Evolutionary conservation across 2,888 invertebrate species (phyloP).

Genomic region (Plagiodera versicolora): DNA sequence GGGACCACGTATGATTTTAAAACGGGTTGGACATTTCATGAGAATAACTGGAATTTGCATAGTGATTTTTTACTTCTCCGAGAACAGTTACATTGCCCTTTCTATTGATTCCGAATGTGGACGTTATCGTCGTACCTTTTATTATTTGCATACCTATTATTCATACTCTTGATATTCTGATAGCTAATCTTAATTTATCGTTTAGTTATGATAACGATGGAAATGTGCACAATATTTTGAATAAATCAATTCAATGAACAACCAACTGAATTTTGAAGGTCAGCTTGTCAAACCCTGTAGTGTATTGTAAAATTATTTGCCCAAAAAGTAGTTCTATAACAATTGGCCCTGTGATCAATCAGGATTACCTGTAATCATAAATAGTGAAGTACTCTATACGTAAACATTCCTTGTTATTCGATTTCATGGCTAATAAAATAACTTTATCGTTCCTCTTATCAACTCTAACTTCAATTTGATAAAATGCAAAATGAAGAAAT

Average conservation of each 20-base stretch:
- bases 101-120: conserved; percentile 21
- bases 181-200: conserved; percentile 17
- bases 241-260: too few relatives aligned
- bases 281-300: neutral
- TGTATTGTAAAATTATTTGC: too few relatives aligned
- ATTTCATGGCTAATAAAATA: too few relatives aligned
- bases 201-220: neutral
- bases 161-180: conserved; percentile 5
- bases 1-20: neutral
- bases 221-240: neutral
- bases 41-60: neutral
- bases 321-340: too few relatives aligned
- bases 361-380: too few relatives aligned
- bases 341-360: too few relatives aligned
- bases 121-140: neutral
- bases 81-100: conserved; percentile 1
- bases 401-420: too few relatives aligned
- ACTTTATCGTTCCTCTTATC: too few relatives aligned
- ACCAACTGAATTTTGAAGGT: neutral
- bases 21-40: neutral
- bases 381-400: too few relatives aligned
- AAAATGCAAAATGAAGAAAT: too few relatives aligned
- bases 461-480: too few relatives aligned
- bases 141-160: neutral
- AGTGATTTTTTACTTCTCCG: neutral